These are phyloP conservation scores for Caenorhabditis sp. DNA, from an alignment of 2,888 invertebrate species.

Conservation along the genomic window DNA sequence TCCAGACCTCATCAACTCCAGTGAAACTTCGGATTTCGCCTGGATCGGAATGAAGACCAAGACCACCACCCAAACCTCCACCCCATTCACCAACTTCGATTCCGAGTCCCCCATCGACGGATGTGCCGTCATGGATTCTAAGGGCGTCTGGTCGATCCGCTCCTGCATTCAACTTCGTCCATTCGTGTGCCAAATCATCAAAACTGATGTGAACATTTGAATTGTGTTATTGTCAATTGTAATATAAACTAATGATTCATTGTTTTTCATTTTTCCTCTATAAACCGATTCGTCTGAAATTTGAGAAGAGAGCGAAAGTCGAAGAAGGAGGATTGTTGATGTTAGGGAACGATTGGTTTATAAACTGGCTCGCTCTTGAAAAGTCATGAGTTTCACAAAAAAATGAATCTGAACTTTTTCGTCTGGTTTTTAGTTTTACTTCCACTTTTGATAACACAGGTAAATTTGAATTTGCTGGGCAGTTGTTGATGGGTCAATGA, in stretches of 20 bases:
- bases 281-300: not conserved
- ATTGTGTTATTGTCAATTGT: not conserved
- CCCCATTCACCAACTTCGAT: slow-evolving; percentile 70
- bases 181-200: slow-evolving; percentile 69
- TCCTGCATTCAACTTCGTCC: slow-evolving; percentile 73
- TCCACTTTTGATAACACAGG: not conserved
- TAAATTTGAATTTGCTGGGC: not conserved
- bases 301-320: not conserved
- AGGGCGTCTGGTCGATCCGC: slow-evolving; percentile 71
- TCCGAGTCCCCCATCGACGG: slow-evolving; percentile 71
- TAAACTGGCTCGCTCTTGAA: not conserved
- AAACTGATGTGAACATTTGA: slow-evolving; percentile 18
- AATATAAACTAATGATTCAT: slow-evolving; percentile 11
- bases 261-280: not conserved
- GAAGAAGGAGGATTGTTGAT: not conserved
- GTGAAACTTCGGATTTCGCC: slow-evolving; percentile 65
- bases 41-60: slow-evolving; percentile 79
- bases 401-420: not conserved
- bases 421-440: not conserved
- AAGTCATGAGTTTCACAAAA: not conserved
- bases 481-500: too few relatives aligned
- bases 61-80: slow-evolving; percentile 58
- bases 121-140: slow-evolving; percentile 69
- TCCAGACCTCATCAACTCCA: slow-evolving; percentile 63
- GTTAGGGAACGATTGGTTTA: not conserved